Evolutionary conservation across 2,888 invertebrate species (phyloP), one percentile per base, ranked within the genome.

Genomic region (Metalampra italica): DNA sequence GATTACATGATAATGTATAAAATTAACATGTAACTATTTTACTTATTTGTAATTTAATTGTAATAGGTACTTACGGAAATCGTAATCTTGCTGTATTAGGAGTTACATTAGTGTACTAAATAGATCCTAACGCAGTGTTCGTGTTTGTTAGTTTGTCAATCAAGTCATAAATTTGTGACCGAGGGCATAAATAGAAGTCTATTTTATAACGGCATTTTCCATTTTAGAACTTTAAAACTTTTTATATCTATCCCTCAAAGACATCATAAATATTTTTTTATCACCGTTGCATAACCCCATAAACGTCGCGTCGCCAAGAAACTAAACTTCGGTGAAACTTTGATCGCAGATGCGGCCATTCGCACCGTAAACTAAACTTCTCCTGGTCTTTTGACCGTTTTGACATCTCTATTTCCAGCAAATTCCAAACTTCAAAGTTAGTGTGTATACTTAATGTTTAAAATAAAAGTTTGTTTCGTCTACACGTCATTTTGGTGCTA

Each of bases 401-500:
- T 78, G 80, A 82, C 81, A 76, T 71, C 64, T 75, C 70, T 66
- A 70, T 74, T 75, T 69, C 58, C 50, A 71, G 71, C 43, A n/a
- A 29, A 72, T 72, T 78, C 67, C 11, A 36, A 69, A 22, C 22
- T 22, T 22, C 22, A 22, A 75, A 78, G 75, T 74, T 67, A 58
- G 61, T 62, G 51, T 66, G 65, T 59, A 67, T 14, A 14, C 64
- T 64, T 64, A 65, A 66, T 68, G 63, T 68, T 22, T 22, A 22
- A 62, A 57, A 60, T 57, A 56, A 53, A 59, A 58, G 40, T 46
- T 22, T 2, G 47, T 49, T 52, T 59, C 59, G 52, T 34, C 34
- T 3, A 7, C 9, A 11, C 11, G 11, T 34, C 56, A n/a, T n/a
- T n/a, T n/a, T 59, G 51, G 56, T 22, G 22, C 22, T n/a, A n/a